Evolutionary conservation across 2,797 vertebrate genomes (phyloP).

Genomic region (Anguilla anguilla): DNA sequence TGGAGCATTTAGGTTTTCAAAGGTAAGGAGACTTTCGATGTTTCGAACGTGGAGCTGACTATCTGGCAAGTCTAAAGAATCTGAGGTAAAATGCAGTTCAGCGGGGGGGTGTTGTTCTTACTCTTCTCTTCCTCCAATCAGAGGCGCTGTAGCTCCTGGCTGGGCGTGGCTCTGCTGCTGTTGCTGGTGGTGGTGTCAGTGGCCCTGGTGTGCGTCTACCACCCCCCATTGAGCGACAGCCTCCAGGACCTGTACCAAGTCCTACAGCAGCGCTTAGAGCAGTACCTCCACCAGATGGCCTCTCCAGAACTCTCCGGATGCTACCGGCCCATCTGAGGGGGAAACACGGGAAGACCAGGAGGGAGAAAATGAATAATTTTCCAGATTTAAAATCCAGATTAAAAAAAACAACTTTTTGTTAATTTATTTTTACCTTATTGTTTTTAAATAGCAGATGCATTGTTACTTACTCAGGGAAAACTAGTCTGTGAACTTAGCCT

Average conservation of each 20-base stretch:
- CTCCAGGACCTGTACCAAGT: conserved; percentile 62
- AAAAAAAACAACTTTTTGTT: not conserved
- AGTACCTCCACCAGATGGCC: conserved; percentile 67
- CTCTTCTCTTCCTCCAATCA: conserved; percentile 40
- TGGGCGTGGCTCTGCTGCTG: conserved; percentile 46
- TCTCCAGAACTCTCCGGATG: conserved; percentile 61
- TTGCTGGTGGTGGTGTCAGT: conserved; percentile 49
- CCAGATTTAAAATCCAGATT: not conserved
- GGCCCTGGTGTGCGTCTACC: conserved; percentile 65
- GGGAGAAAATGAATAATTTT: not conserved
- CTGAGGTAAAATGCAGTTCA: not conserved
- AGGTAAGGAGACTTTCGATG: not conserved
- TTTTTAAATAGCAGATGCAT: not conserved
- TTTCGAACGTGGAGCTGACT: not conserved
- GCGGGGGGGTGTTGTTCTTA: not conserved
- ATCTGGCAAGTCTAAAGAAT: not conserved
- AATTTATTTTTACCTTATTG: not conserved
- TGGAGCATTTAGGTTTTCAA: not conserved
- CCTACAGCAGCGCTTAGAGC: conserved; percentile 61
- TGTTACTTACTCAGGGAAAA: not conserved
- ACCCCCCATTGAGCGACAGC: conserved; percentile 70
- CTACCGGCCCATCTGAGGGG: conserved; percentile 71
- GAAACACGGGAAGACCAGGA: not conserved
- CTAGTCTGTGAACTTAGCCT: not conserved
- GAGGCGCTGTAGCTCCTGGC: conserved; percentile 58